Evolutionary conservation across 2,797 vertebrate species (phyloP).

Genomic region (Premnoplex brunnescens): DNA sequence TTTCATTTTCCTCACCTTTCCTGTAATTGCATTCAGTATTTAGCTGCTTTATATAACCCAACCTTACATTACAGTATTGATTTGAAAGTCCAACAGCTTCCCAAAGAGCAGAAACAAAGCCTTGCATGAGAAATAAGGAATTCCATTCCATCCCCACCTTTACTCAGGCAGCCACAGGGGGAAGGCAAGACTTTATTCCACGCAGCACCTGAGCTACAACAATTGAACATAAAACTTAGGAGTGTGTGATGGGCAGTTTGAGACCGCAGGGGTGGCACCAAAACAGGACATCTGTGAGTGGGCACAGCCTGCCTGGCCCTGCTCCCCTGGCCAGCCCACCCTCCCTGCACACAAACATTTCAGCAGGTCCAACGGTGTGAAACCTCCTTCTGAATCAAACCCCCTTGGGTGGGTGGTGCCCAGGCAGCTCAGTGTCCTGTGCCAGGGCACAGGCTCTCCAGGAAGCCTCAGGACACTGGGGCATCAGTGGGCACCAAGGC

Average conservation of each 20-base stretch:
- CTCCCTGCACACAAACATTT: background rate
- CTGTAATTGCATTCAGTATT: background rate
- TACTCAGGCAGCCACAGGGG: background rate
- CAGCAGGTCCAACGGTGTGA: background rate
- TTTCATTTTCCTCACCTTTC: background rate
- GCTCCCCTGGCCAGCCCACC: background rate
- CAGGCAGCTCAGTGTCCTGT: background rate
- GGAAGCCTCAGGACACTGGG: background rate
- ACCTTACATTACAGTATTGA: background rate
- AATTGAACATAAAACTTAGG: background rate
- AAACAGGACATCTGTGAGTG: background rate
- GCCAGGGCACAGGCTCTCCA: accelerated
- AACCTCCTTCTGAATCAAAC: background rate
- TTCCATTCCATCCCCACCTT: background rate
- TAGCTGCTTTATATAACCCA: background rate
- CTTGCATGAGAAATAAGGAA: background rate
- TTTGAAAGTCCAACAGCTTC: background rate
- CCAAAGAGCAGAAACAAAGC: background rate
- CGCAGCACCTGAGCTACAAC: background rate
- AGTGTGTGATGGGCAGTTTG: accelerated
- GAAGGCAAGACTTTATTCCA: background rate
- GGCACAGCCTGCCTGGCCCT: background rate
- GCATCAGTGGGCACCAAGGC: no score
- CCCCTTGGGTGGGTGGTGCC: background rate
- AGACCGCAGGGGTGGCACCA: accelerated